These are phyloP conservation scores for Micromesistius poutassou DNA, from an alignment of 2,797 vertebrate genomes.

Conservation along the genomic window DNA sequence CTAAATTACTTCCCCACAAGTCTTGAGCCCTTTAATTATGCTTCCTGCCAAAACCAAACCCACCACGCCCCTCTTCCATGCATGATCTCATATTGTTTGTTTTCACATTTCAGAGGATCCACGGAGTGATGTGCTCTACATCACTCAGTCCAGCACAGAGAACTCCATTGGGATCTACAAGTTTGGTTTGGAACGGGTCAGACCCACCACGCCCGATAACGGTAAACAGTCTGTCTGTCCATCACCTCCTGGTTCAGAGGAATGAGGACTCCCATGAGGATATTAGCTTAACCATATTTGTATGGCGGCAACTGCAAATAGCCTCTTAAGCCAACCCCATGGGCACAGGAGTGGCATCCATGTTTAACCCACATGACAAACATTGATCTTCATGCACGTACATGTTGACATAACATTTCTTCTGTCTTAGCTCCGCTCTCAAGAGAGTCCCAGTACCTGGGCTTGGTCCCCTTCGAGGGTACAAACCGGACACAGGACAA, in stretches of 20 bases:
- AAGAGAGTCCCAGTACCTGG: constrained; percentile 64
- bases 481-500: constrained; percentile 30
- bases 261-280: neutral
- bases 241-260: neutral
- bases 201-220: constrained; percentile 22
- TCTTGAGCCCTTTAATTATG: neutral
- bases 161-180: constrained; percentile 46
- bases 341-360: neutral
- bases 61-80: neutral
- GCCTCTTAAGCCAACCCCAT: neutral
- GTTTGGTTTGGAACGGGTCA: constrained; percentile 23
- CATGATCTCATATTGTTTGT: neutral
- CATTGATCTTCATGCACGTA: neutral
- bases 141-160: constrained; percentile 41
- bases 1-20: no score
- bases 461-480: constrained; percentile 44
- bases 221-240: constrained; percentile 38
- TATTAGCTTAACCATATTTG: neutral
- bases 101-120: constrained; percentile 29
- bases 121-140: constrained; percentile 40
- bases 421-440: neutral
- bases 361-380: neutral
- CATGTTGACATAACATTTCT: neutral
- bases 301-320: neutral
- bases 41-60: neutral